Evolutionary conservation across 2,113 vertebrate genomes (phyloP).

Genomic region (Tragelaphus strepsiceros): DNA sequence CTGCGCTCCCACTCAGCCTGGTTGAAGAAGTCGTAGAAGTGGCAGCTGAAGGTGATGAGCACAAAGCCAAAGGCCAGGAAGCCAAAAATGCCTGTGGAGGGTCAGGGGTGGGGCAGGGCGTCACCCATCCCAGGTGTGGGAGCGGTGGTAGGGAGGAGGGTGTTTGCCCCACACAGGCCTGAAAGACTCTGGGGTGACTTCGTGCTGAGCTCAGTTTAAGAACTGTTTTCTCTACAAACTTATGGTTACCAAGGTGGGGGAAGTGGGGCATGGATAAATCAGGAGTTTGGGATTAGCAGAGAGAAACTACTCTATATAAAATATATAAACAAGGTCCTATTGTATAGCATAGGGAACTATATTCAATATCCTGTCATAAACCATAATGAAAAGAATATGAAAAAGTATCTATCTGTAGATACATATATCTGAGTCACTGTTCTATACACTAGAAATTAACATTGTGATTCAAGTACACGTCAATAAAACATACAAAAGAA

Average conservation of each 20-base stretch:
- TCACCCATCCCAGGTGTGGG: not conserved
- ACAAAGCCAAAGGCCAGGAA: constrained; percentile 97
- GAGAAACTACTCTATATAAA: not conserved
- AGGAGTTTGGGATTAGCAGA: not conserved
- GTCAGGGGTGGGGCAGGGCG: not conserved
- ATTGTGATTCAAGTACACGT: not conserved
- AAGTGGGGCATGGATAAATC: not conserved
- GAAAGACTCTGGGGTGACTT: not conserved
- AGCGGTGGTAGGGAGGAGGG: not conserved
- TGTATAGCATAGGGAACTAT: not conserved
- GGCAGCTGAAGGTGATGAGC: constrained; percentile 97
- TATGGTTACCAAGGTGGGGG: not conserved
- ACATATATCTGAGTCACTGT: not conserved
- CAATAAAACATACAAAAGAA: not conserved
- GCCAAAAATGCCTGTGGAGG: constrained; percentile 91
- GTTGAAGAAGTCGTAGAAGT: constrained; percentile 99
- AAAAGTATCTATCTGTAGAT: not conserved
- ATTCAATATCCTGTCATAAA: not conserved
- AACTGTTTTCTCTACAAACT: not conserved
- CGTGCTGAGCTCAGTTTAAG: not conserved
- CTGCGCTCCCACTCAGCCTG: constrained; percentile 98
- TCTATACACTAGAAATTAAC: not conserved
- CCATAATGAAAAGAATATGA: not conserved
- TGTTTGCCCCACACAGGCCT: not conserved
- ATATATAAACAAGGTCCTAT: not conserved